Evolutionary conservation across 2,797 vertebrate species (phyloP).

Genomic region (Scyliorhinus canicula): DNA sequence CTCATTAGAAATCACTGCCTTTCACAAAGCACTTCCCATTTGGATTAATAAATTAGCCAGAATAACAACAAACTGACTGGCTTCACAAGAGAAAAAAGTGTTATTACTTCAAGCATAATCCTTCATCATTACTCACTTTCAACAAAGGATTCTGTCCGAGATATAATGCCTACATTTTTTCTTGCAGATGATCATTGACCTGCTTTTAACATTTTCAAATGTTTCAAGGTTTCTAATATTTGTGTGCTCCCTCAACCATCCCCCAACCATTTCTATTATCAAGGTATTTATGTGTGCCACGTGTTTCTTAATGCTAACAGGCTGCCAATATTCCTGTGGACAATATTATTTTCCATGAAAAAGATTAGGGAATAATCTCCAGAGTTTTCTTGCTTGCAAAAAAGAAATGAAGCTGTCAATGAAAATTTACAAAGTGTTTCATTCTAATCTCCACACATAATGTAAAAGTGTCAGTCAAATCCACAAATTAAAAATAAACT

Average conservation of each 20-base stretch:
- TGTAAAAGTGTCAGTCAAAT: constrained; percentile 10
- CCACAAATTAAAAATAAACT: constrained; percentile 22
- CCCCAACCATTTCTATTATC: neutral
- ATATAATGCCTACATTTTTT: neutral
- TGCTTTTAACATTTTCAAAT: neutral
- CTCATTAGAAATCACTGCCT: neutral
- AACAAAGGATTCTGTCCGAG: neutral
- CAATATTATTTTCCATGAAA: neutral
- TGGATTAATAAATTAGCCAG: neutral
- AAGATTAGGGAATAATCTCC: neutral
- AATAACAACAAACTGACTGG: neutral
- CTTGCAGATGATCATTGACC: neutral
- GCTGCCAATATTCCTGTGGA: neutral
- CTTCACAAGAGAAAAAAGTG: neutral
- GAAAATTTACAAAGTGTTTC: neutral
- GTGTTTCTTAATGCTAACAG: constrained; percentile 6
- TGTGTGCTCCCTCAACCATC: neutral
- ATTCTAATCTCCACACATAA: neutral
- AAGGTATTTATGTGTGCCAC: neutral
- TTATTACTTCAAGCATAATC: neutral
- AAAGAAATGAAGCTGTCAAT: neutral
- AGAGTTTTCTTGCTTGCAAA: neutral
- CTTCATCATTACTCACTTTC: neutral
- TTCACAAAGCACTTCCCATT: neutral
- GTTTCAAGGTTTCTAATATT: neutral